phyloP scores from a whole-genome alignment of 2,888 invertebrate species.

The Mesorhabditis sp. region DNA sequence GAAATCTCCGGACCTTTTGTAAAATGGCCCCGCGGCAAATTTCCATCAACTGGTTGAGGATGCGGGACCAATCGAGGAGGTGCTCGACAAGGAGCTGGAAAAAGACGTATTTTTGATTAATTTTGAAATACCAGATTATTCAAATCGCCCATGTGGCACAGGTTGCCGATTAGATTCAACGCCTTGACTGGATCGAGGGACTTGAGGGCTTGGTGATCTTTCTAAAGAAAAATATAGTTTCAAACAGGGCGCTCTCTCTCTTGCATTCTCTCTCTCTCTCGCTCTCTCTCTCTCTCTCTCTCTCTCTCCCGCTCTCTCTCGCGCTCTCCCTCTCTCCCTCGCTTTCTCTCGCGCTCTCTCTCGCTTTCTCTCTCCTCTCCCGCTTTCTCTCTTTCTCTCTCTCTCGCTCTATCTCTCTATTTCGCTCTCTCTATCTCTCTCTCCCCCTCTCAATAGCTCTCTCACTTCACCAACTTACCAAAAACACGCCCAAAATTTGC shows the following conservation, averaged over 20 bases:
- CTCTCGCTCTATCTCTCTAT: no score
- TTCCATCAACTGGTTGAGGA: conserved; percentile 25
- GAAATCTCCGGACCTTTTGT: conserved; percentile 5
- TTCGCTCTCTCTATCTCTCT: no score
- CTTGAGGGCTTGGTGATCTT: background rate
- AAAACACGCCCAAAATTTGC: background rate
- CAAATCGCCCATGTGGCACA: background rate
- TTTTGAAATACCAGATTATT: background rate
- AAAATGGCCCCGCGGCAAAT: conserved; percentile 14
- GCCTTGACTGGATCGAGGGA: background rate
- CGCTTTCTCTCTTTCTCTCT: no score
- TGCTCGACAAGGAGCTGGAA: conserved; percentile 18
- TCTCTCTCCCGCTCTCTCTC: no score
- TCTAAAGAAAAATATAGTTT: background rate
- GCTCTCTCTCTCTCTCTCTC: no score
- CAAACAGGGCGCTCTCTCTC: background rate
- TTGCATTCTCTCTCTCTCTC: no score
- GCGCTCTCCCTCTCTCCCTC: no score
- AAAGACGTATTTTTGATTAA: background rate
- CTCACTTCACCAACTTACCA: background rate
- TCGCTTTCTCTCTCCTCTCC: no score
- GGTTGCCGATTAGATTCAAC: background rate
- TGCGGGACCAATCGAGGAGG: conserved; percentile 38
- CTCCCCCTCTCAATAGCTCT: no score
- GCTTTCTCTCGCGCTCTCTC: no score